Evolutionary conservation across 2,888 invertebrate species (phyloP), one percentile per base, ranked within the genome.

Genomic region (Strigamia maritima): DNA sequence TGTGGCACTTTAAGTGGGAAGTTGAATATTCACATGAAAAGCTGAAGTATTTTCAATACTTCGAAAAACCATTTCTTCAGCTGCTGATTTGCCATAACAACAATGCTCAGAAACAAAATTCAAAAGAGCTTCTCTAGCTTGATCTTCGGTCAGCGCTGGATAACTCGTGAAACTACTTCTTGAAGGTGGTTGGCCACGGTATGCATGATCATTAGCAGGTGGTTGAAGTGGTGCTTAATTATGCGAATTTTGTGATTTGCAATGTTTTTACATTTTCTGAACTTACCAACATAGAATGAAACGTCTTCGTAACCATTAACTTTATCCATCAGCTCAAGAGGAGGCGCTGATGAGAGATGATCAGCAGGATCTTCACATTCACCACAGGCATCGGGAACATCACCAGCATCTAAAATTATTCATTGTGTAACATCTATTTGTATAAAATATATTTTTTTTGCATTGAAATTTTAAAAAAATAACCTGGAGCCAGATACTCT

Each of bases 31-130:
- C 6, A 88, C 88, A 83, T 88, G 88, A 82, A 87, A 88, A 74
- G 88, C 88, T 79, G 86, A 87, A 22, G 86, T 85, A 79, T 87
- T 86, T 70, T 85, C 83, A 26, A 89, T 86, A 78, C 87, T 87
- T 19, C 84, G 85, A 76, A 88, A 85, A 22, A 84, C 83, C 85
- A 89, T 86, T 79, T 87, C 83, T 80, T 85, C 83, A 6, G 87
- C 88, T 16, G 88, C 87, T 8, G 85, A 84, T 78, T 84, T 85
- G 14, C 88, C 88, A 85, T 87, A 89, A 83, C 88, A 89, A 82
- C 88, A 88, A 82, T 87, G 85, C 75, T 86, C 84, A 28, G 86
- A 84, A 22, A 87, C 87, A 82, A 85, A 84, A 24, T 84, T 82
- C 40, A 87, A 81, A 19, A 89, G 83, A 0, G 87, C 87, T 35